Conservation (phyloP, 2,113 vertebrate species). For the human (Homo sapiens) region GRCh38 chr15:71271501-71272000, state of each 20-base stretch:
- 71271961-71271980: background rate
- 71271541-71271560: background rate
- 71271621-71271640: background rate
- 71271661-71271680: background rate
- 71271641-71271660: background rate
- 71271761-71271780: background rate
- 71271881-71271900: background rate
- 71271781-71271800: background rate
- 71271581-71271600: background rate
- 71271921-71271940: background rate
- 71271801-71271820: background rate
- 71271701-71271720: background rate
- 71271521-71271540: background rate
- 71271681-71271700: background rate
- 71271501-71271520: background rate
- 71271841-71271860: background rate
- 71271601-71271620: background rate
- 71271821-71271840: background rate
- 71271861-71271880: background rate
- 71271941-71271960: background rate
- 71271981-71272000: background rate
- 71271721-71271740: slow-evolving; percentile 13
- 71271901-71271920: background rate
- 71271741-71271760: background rate
- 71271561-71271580: background rate